Conservation (phyloP, 2,888 invertebrate species). For the Elegia similella region DNA sequence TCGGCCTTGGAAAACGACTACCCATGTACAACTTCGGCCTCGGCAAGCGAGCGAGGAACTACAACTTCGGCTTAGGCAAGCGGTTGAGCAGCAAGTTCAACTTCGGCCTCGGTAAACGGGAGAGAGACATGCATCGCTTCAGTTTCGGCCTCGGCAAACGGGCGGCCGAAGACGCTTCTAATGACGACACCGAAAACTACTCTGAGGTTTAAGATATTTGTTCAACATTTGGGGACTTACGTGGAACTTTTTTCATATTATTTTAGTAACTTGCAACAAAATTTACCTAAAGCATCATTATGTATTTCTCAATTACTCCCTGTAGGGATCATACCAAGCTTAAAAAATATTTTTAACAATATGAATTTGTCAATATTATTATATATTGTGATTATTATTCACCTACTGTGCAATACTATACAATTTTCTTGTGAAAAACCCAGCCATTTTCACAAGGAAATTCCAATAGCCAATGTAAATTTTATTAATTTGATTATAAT, state of each 20-base stretch:
- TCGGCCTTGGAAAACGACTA: conserved; percentile 70
- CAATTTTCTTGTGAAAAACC: conserved; percentile 56
- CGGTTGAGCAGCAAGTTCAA: conserved; percentile 75
- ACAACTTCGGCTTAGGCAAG: conserved; percentile 82
- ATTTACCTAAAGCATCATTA: too few relatives aligned
- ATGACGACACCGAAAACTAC: conserved; percentile 57
- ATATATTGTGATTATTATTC: background rate
- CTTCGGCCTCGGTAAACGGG: conserved; percentile 81
- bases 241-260: conserved; percentile 31
- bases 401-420: conserved; percentile 3
- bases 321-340: background rate
- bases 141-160: conserved; percentile 82
- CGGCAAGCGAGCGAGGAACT: conserved; percentile 70
- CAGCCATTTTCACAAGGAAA: conserved; percentile 66
- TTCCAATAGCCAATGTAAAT: conserved; percentile 19
- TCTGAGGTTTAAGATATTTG: conserved; percentile 53
- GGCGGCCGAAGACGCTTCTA: conserved; percentile 47
- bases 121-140: conserved; percentile 74
- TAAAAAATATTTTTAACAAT: background rate
- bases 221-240: conserved; percentile 37
- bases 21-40: conserved; percentile 76
- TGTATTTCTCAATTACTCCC: background rate
- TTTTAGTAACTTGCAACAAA: conserved; percentile 16
- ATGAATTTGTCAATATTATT: background rate
- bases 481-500: background rate